A percentile compares a stretch with the other conserved stretches of the same genome.
Conservation (phyloP, 2,797 vertebrate genomes). For the Smutsia gigantea region DNA sequence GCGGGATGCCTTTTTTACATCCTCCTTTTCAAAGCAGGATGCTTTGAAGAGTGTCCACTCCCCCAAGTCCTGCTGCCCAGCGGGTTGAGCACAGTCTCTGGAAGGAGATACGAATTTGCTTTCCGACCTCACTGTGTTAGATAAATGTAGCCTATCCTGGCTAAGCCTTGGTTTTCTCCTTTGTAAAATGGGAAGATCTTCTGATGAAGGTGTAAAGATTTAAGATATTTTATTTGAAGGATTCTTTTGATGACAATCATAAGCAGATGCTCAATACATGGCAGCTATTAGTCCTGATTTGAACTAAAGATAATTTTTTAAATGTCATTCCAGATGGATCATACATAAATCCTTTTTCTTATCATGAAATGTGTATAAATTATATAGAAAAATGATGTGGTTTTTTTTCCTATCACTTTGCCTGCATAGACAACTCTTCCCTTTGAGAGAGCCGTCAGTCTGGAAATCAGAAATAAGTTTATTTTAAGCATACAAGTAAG, state of each 20-base stretch:
- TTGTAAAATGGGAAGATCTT: not conserved
- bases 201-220: not conserved
- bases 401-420: not conserved
- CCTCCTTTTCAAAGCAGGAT: too few relatives aligned
- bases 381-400: not conserved
- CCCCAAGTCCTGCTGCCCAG: not conserved
- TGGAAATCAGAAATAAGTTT: not conserved
- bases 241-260: not conserved
- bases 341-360: not conserved
- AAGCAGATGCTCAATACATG: not conserved
- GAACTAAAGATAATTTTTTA: not conserved
- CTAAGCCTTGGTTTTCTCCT: not conserved
- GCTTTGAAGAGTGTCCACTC: fast-evolving
- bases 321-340: not conserved
- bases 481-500: not conserved
- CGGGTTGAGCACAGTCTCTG: not conserved
- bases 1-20: too few relatives aligned
- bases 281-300: not conserved
- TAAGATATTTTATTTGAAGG: not conserved
- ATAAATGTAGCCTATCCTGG: too few relatives aligned
- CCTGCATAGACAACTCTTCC: not conserved
- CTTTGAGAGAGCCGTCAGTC: not conserved
- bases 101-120: not conserved
- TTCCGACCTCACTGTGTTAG: not conserved
- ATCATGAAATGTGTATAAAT: not conserved